Percentiles rank a stretch among this genome's conserved stretches.
Conservation (phyloP, 2,888 invertebrate genomes). For the Agonopterix subpropinquella region DNA sequence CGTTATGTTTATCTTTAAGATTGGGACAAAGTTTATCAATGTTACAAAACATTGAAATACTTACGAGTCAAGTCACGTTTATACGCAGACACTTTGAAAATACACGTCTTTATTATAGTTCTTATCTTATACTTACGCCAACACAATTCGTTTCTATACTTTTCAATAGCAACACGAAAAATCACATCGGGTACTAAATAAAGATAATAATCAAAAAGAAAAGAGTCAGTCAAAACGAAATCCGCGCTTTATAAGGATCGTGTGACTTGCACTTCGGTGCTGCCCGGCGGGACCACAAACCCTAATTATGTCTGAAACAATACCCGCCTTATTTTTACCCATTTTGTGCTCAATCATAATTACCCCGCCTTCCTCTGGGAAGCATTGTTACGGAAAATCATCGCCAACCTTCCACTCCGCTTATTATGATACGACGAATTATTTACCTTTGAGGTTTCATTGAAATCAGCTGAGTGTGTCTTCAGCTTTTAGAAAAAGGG, state of each 20-base stretch:
- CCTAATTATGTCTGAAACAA: slow-evolving; percentile 73
- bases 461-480: slow-evolving; percentile 1
- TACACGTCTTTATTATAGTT: too few relatives aligned
- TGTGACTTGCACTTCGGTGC: slow-evolving; percentile 54
- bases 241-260: slow-evolving; percentile 10
- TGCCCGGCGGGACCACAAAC: slow-evolving; percentile 65
- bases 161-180: too few relatives aligned
- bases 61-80: too few relatives aligned
- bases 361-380: slow-evolving; percentile 58
- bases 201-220: neutral
- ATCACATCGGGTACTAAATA: neutral
- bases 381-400: slow-evolving; percentile 58
- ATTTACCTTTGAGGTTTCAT: slow-evolving; percentile 32
- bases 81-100: too few relatives aligned
- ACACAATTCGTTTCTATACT: too few relatives aligned
- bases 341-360: slow-evolving; percentile 75
- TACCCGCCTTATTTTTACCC: slow-evolving; percentile 69
- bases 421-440: slow-evolving; percentile 30
- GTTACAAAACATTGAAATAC: neutral
- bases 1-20: neutral
- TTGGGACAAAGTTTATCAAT: neutral
- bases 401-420: slow-evolving; percentile 35
- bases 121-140: too few relatives aligned
- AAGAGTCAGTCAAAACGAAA: neutral
- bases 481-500: slow-evolving; percentile 2